Percentiles rank a stretch among this genome's conserved stretches.
phyloP scores from a whole-genome alignment of 2,113 vertebrate genomes.

The Neoarius graeffei region DNA sequence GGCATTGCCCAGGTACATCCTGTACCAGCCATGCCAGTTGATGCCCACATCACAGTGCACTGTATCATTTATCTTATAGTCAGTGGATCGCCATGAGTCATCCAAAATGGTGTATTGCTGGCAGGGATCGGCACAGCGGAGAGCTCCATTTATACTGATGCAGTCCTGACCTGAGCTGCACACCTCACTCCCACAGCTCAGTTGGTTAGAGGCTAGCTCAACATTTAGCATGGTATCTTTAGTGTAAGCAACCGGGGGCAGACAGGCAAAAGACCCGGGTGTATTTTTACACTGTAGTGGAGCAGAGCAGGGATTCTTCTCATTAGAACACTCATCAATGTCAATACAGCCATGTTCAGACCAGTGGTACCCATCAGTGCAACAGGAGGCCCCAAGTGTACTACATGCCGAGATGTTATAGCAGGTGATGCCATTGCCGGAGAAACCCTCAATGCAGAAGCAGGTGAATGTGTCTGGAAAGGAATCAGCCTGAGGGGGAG shows the following conservation, averaged over 20 bases:
- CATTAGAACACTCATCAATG: conserved; percentile 59
- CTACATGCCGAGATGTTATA: conserved; percentile 51
- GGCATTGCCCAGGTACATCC: conserved; percentile 37
- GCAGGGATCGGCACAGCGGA: conserved; percentile 49
- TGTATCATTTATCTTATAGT: background rate
- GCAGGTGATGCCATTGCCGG: conserved; percentile 62
- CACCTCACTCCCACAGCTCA: conserved; percentile 21
- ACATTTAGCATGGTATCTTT: conserved; percentile 1
- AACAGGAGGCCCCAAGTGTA: conserved; percentile 49
- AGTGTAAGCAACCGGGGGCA: background rate
- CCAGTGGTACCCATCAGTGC: conserved; percentile 58
- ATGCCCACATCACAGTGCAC: conserved; percentile 26
- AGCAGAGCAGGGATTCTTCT: conserved; percentile 39
- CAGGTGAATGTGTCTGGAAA: conserved; percentile 43
- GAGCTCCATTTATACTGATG: background rate
- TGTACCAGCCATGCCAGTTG: conserved; percentile 55
- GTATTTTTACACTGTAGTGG: conserved; percentile 59
- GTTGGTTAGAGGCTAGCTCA: background rate
- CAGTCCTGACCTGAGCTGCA: conserved; percentile 40
- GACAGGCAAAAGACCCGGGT: conserved; percentile 57
- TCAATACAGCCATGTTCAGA: conserved; percentile 61
- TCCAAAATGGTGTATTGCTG: conserved; percentile 44
- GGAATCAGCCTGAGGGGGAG: background rate
- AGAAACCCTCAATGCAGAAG: conserved; percentile 62
- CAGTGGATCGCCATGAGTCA: conserved; percentile 47